These are phyloP conservation scores for Tauraco hartlaubi DNA, from an alignment of 2,797 vertebrate species.

Conservation along the genomic window DNA sequence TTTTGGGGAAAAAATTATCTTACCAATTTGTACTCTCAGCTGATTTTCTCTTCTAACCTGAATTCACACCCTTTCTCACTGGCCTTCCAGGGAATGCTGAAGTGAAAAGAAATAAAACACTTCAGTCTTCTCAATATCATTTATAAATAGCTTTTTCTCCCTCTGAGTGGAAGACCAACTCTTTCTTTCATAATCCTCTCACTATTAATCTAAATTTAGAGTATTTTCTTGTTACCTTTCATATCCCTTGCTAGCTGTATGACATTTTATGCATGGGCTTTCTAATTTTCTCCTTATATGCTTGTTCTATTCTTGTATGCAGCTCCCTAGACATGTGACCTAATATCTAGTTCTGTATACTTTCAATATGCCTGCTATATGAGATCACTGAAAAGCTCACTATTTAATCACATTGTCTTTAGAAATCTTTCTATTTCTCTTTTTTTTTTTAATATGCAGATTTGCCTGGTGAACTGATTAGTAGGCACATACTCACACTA, in stretches of 20 bases:
- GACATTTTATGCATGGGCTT: conserved; percentile 43
- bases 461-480: neutral
- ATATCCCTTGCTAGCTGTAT: neutral
- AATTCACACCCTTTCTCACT: neutral
- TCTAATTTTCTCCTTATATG: conserved; percentile 17
- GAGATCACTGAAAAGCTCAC: neutral
- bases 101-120: neutral
- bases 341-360: neutral
- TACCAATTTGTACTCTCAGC: neutral
- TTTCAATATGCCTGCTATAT: neutral
- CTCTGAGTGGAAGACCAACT: neutral
- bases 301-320: neutral
- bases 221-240: conserved; percentile 26
- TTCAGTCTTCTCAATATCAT: neutral
- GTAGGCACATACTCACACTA: neutral
- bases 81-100: neutral
- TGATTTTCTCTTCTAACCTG: neutral
- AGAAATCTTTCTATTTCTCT: neutral
- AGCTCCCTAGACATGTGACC: neutral
- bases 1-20: rapidly evolving
- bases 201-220: conserved; percentile 20
- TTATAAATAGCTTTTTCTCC: conserved; percentile 9
- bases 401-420: neutral
- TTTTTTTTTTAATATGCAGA: neutral
- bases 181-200: neutral